Evolutionary conservation across 2,113 vertebrate species (phyloP), one percentile per base, ranked within the genome.

Genomic region (Myrmecophaga tridactyla): DNA sequence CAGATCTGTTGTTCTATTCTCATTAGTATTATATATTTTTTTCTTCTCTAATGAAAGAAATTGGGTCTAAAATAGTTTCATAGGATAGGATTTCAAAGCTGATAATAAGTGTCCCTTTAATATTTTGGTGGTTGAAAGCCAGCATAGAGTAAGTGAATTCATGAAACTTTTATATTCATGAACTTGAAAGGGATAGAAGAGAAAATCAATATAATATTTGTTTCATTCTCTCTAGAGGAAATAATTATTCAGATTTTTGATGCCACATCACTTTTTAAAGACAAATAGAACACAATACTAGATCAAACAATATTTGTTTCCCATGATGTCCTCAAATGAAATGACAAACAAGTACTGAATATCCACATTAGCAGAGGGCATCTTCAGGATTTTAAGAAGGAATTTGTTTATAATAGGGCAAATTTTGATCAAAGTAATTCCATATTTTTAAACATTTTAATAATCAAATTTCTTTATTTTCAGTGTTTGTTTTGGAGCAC

Each of bases 111-210:
- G 7, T n/a, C 20, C 25, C 15, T 46, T 81, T 90, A 86, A 63
- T 39, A 86, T 62, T 46, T 86, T 70, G 25, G 12, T 92, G 41
- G 15, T n/a, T 41, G 4, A 86, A 4, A 53, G 48, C 41, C 48
- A 86, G 9, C 34, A 90, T 25, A 48, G 7, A 82, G 82, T 34
- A 48, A 86, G 25, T 70, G 51, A 20, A 81, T 62, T 72, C 39
- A 80, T 80, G 6, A 67, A 80, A 72, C 53, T 53, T 36, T 62
- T 91, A 87, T 75, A 85, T 96, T 81, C 41, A 85, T 72, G 39
- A 94, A 80, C 7, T 67, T 29, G 29, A 91, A 56, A 56, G 9
- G 10, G 41, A 72, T 48, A 85, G 48, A 25, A 34, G 41, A 60
- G 65, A 89, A 90, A 78, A 56, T 82, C 17, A 93, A 60, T 67